phyloP scores from a whole-genome alignment of 2,888 invertebrate species.

The Cheilosia urbana region DNA sequence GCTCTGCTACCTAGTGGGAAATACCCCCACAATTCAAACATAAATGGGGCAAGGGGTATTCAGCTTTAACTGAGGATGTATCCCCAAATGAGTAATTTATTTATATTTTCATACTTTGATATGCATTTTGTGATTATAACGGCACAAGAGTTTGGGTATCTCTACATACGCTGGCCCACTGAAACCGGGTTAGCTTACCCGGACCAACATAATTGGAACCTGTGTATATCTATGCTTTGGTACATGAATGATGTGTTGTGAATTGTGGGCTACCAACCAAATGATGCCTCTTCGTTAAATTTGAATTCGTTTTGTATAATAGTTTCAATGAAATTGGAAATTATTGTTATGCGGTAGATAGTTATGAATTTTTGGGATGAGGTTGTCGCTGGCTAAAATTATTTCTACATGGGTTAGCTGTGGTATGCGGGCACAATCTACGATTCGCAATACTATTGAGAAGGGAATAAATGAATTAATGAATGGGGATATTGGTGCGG shows the following conservation, averaged over 20 bases:
- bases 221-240: background rate
- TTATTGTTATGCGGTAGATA: constrained; percentile 48
- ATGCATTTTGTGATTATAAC: constrained; percentile 64
- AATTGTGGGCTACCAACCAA: constrained; percentile 46
- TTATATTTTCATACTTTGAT: constrained; percentile 70
- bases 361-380: constrained; percentile 22
- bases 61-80: constrained; percentile 43
- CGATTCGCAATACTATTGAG: too few species aligned
- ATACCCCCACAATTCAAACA: constrained; percentile 41
- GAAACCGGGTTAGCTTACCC: background rate
- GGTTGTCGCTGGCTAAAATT: background rate
- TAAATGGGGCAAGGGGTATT: constrained; percentile 30
- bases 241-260: constrained; percentile 7
- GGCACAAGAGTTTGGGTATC: constrained; percentile 24
- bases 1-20: background rate
- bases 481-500: too few species aligned
- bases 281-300: constrained; percentile 51
- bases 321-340: constrained; percentile 60
- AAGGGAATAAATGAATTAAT: too few species aligned
- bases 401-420: background rate
- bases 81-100: constrained; percentile 73
- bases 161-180: too few species aligned
- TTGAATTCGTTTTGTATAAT: constrained; percentile 32
- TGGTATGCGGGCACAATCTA: too few species aligned
- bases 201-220: background rate